Evolutionary conservation across 2,113 vertebrate species (phyloP).

Genomic region (Psilopogon haemacephalus): DNA sequence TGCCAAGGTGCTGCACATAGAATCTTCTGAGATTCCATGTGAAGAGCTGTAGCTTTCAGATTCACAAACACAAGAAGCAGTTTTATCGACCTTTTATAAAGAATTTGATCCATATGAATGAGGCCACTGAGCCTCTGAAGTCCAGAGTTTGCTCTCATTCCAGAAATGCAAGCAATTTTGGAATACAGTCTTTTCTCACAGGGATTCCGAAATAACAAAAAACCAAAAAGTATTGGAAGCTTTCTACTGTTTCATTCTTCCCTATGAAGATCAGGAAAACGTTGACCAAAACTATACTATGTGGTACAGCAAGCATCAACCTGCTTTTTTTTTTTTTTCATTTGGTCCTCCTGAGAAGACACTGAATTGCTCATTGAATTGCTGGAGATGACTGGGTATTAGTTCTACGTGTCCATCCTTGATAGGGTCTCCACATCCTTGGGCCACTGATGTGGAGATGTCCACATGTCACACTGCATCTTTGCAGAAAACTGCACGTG

Average conservation of each 20-base stretch:
- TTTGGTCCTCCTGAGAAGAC: background rate
- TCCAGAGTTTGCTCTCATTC: background rate
- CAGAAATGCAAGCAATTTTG: background rate
- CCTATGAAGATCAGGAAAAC: background rate
- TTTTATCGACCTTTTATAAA: background rate
- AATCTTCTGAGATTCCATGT: background rate
- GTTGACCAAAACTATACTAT: rapidly evolving
- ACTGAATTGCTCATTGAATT: background rate
- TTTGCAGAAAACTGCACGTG: background rate
- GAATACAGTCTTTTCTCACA: background rate
- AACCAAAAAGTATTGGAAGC: background rate
- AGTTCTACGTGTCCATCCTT: background rate
- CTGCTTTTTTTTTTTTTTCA: background rate
- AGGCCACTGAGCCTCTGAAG: background rate
- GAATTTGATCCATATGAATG: background rate
- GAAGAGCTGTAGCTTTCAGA: background rate
- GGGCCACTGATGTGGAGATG: background rate
- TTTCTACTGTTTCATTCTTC: background rate
- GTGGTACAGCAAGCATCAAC: background rate
- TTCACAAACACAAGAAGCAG: background rate
- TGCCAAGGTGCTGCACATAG: background rate
- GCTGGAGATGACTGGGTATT: background rate
- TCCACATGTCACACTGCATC: background rate
- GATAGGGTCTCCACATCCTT: background rate
- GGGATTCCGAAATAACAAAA: background rate